Evolutionary conservation across 2,888 invertebrate genomes (phyloP).

Genomic region (Caenorhabditis parvicauda): DNA sequence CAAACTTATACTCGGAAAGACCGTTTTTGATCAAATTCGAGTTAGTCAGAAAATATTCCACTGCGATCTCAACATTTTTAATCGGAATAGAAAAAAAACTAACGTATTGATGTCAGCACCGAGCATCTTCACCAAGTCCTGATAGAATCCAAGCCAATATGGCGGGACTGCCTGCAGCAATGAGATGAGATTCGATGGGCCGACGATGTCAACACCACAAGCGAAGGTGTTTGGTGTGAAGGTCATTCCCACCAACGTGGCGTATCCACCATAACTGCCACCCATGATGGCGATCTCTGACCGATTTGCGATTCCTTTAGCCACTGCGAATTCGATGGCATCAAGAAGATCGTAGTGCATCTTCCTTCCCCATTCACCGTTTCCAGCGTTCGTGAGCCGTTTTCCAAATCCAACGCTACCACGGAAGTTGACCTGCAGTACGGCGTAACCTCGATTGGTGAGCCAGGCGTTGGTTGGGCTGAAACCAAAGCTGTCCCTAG

Average conservation of each 20-base stretch:
- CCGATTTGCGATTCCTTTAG: constrained; percentile 50
- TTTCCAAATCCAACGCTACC: constrained; percentile 61
- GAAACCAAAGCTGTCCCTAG: constrained; percentile 57
- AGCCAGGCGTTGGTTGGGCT: constrained; percentile 55
- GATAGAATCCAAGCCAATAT: constrained; percentile 60
- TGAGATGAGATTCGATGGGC: constrained; percentile 58
- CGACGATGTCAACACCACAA: constrained; percentile 61
- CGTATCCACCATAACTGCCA: constrained; percentile 60
- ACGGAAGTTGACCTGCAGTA: constrained; percentile 61
- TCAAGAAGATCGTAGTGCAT: constrained; percentile 62
- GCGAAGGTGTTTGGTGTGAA: constrained; percentile 61
- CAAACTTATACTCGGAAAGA: too few species aligned
- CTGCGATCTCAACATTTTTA: too few species aligned
- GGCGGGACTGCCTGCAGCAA: constrained; percentile 61
- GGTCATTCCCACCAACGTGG: constrained; percentile 59
- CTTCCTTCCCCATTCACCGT: constrained; percentile 62
- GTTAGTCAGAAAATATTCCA: neutral
- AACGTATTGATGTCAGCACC: constrained; percentile 43
- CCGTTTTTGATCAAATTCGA: neutral
- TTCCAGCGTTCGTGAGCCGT: constrained; percentile 56
- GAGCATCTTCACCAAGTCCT: constrained; percentile 55
- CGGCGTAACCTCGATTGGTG: constrained; percentile 59
- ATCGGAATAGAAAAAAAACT: constrained; percentile 3
- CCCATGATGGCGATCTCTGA: constrained; percentile 54
- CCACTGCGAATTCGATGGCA: constrained; percentile 56